Percentiles rank a stretch among this genome's conserved stretches.
phyloP scores from a whole-genome alignment of 2,888 invertebrate species.

The Habrosyne pyritoides region DNA sequence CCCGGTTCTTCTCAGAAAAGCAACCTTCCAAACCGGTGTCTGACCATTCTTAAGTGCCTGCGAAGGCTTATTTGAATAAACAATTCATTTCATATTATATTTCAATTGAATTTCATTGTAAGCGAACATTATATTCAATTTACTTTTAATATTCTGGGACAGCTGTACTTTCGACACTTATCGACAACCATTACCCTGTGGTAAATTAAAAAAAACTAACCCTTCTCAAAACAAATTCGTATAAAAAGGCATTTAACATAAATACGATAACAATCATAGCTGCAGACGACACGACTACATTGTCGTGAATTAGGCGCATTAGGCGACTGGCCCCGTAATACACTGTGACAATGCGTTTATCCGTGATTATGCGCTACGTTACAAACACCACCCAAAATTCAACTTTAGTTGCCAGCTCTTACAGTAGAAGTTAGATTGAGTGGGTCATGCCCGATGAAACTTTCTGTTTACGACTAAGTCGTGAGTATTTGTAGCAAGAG shows the following conservation, averaged over 20 bases:
- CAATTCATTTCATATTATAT: no score
- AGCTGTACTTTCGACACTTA: no score
- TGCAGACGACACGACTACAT: slow-evolving; percentile 67
- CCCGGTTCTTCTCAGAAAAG: no score
- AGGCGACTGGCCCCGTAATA: slow-evolving; percentile 71
- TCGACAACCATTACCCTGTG: no score
- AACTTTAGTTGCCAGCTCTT: slow-evolving; percentile 22
- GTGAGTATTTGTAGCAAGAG: slow-evolving; percentile 80
- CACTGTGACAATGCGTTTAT: slow-evolving; percentile 78
- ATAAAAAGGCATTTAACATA: neutral
- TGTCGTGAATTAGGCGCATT: slow-evolving; percentile 81
- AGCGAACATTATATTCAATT: no score
- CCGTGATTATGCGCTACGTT: slow-evolving; percentile 63
- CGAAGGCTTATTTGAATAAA: no score
- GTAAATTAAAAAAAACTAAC: no score
- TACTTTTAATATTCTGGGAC: no score
- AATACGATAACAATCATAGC: slow-evolving; percentile 40
- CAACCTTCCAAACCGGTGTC: no score
- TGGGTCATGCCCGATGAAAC: slow-evolving; percentile 34
- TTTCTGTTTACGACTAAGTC: slow-evolving; percentile 37
- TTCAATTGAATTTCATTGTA: no score
- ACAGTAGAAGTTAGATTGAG: slow-evolving; percentile 32
- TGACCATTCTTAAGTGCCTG: no score
- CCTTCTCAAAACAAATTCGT: neutral
- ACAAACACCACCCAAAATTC: slow-evolving; percentile 23